Evolutionary conservation across 2,113 vertebrate species (phyloP).

Genomic region (Taxidea taxus): DNA sequence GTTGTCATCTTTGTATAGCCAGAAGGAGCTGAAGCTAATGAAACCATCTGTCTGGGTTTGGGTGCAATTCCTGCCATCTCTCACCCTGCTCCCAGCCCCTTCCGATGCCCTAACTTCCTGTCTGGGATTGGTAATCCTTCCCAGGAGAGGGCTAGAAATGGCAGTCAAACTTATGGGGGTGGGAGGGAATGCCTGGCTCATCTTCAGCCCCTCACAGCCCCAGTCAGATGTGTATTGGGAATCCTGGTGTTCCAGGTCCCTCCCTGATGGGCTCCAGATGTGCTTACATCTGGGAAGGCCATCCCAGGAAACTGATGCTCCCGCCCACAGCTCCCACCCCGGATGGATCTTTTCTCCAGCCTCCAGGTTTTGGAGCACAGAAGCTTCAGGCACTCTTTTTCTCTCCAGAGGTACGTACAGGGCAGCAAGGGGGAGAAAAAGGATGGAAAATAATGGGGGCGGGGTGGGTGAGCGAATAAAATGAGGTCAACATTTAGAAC

Average conservation of each 20-base stretch:
- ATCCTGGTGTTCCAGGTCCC: slow-evolving; percentile 68
- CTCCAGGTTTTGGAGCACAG: slow-evolving; percentile 31
- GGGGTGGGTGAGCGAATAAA: background rate
- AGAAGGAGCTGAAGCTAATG: slow-evolving; percentile 16
- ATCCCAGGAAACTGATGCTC: slow-evolving; percentile 69
- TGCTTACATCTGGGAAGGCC: slow-evolving; percentile 75
- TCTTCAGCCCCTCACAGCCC: slow-evolving; percentile 46
- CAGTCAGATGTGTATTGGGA: slow-evolving; percentile 58
- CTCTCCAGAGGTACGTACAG: slow-evolving; percentile 9
- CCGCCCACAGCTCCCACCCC: slow-evolving; percentile 50
- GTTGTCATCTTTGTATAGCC: background rate
- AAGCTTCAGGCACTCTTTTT: background rate
- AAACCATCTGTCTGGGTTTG: background rate
- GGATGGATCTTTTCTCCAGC: slow-evolving; percentile 44
- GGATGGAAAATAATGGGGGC: background rate
- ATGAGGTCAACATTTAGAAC: slow-evolving; percentile 33
- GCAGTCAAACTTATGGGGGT: slow-evolving; percentile 21
- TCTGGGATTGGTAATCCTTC: slow-evolving; percentile 44
- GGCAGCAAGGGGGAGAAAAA: background rate
- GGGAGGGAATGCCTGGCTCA: slow-evolving; percentile 56
- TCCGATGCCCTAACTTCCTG: slow-evolving; percentile 47
- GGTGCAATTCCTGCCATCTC: background rate
- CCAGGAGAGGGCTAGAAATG: slow-evolving; percentile 34
- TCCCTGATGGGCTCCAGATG: slow-evolving; percentile 79
- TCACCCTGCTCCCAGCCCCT: background rate